These are phyloP conservation scores for Chelon auratus DNA, from an alignment of 2,797 vertebrate species.

Conservation along the genomic window DNA sequence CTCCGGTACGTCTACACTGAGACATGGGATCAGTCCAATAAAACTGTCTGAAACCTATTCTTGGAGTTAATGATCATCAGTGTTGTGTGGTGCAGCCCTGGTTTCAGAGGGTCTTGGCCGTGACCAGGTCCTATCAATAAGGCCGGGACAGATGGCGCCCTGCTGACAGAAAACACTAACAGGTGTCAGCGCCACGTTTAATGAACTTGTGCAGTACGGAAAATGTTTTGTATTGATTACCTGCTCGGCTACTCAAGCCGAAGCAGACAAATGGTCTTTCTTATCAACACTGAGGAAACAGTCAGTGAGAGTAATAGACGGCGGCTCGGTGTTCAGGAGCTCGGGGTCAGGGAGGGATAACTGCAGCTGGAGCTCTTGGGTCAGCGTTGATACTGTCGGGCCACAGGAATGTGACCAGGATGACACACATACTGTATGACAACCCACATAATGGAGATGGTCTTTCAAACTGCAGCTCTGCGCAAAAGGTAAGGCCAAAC, in stretches of 20 bases:
- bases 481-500: constrained; percentile 47
- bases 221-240: constrained; percentile 85
- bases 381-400: constrained; percentile 29
- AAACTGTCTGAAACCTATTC: neutral
- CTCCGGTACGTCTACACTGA: constrained; percentile 1
- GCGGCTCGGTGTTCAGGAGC: constrained; percentile 24
- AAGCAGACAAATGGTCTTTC: constrained; percentile 80
- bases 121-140: constrained; percentile 64
- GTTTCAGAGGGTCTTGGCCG: constrained; percentile 35
- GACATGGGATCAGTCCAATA: neutral
- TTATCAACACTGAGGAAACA: constrained; percentile 77
- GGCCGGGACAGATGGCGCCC: constrained; percentile 66
- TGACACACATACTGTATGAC: constrained; percentile 17
- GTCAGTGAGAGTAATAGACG: constrained; percentile 71
- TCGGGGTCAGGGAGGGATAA: constrained; percentile 48
- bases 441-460: constrained; percentile 37
- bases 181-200: constrained; percentile 80
- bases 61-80: constrained; percentile 18
- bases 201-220: constrained; percentile 81
- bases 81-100: constrained; percentile 10
- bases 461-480: constrained; percentile 37
- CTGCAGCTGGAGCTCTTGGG: constrained; percentile 36
- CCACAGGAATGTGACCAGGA: constrained; percentile 30
- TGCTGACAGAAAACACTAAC: constrained; percentile 76
- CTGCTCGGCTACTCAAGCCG: constrained; percentile 73